Evolutionary conservation across 2,797 vertebrate species (phyloP).

Genomic region (Microcaecilia unicolor): DNA sequence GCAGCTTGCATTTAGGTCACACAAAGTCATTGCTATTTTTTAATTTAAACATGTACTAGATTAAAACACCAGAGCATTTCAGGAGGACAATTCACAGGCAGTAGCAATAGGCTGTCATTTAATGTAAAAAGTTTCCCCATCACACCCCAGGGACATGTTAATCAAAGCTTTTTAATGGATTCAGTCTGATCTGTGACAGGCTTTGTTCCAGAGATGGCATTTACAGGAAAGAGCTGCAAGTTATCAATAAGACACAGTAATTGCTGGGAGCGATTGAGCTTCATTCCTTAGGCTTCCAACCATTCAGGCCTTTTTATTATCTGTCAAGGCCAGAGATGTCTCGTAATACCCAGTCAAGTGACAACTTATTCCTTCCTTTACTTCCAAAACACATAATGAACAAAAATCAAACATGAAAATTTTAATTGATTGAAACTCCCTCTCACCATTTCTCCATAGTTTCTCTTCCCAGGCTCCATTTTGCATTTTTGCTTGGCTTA

Average conservation of each 20-base stretch:
- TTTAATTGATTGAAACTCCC: slow-evolving; percentile 16
- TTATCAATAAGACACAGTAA: slow-evolving; percentile 68
- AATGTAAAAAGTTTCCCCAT: slow-evolving; percentile 50
- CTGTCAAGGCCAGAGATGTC: slow-evolving; percentile 37
- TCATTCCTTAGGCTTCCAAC: slow-evolving; percentile 39
- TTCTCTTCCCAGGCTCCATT: slow-evolving; percentile 2
- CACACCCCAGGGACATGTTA: slow-evolving; percentile 54
- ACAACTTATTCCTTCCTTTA: slow-evolving; percentile 37
- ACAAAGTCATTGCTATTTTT: slow-evolving; percentile 57
- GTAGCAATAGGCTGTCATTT: slow-evolving; percentile 48
- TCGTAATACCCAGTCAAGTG: slow-evolving; percentile 37
- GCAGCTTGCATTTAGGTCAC: slow-evolving; percentile 54
- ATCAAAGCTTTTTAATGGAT: slow-evolving; percentile 67
- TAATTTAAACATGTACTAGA: slow-evolving; percentile 50
- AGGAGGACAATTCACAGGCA: slow-evolving; percentile 40
- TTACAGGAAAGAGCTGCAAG: slow-evolving; percentile 55
- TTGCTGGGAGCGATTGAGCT: slow-evolving; percentile 50
- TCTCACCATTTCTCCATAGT: not conserved
- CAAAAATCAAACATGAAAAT: slow-evolving; percentile 38
- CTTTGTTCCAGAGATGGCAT: slow-evolving; percentile 61
- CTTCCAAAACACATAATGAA: slow-evolving; percentile 27
- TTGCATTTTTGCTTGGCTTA: slow-evolving; percentile 16
- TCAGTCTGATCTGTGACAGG: slow-evolving; percentile 61
- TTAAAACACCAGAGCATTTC: slow-evolving; percentile 53
- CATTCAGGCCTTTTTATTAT: slow-evolving; percentile 37